These are phyloP conservation scores for Lemur catta DNA, from an alignment of 2,797 vertebrate species.

Conservation along the genomic window DNA sequence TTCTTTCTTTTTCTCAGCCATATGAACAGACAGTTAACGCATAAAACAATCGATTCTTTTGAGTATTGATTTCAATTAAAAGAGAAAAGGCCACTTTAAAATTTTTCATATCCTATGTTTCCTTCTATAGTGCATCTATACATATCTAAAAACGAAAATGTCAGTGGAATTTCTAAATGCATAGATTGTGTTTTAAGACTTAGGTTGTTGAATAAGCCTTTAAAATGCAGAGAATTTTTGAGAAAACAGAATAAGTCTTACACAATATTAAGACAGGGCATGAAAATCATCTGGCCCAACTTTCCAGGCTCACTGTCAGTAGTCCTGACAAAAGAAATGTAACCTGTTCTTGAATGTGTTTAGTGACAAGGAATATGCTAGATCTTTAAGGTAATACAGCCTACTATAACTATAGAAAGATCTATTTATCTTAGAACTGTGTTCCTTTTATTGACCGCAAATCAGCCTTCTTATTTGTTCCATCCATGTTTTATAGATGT, in stretches of 20 bases:
- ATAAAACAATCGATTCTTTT: background rate
- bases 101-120: background rate
- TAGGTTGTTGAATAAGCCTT: background rate
- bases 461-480: background rate
- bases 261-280: background rate
- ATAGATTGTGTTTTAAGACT: background rate
- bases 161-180: constrained; percentile 12
- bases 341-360: background rate
- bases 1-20: background rate
- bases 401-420: background rate
- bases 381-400: background rate
- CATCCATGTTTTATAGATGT: background rate
- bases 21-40: background rate
- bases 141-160: constrained; percentile 20
- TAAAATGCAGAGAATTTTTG: background rate
- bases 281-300: background rate
- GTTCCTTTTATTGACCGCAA: background rate
- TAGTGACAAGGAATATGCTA: background rate
- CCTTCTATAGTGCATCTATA: background rate
- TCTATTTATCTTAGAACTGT: background rate
- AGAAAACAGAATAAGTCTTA: background rate
- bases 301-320: background rate
- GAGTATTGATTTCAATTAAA: constrained; percentile 36
- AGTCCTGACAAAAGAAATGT: background rate
- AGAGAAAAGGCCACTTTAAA: constrained; percentile 32